phyloP scores from a whole-genome alignment of 2,888 invertebrate genomes.

The Drosophila histrio region DNA sequence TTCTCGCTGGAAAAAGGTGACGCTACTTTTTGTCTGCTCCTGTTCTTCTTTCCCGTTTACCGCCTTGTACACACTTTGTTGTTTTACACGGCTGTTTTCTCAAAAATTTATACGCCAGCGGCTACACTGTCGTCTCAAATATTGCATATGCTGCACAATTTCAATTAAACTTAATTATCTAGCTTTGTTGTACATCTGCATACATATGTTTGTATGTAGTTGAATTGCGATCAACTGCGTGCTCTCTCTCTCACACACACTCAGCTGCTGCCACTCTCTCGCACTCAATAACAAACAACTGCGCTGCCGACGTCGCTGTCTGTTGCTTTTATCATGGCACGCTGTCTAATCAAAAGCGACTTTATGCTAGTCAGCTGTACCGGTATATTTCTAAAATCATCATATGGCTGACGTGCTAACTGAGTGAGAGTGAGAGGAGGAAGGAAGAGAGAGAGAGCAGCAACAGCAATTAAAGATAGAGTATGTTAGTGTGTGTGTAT shows the following conservation, averaged over 20 bases:
- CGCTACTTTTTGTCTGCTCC: conserved; percentile 63
- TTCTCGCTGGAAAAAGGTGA: conserved; percentile 69
- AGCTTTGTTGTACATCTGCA: background rate
- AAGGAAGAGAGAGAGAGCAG: background rate
- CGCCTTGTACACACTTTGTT: conserved; percentile 15
- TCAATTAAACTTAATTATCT: conserved; percentile 4
- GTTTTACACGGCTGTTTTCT: conserved; percentile 69
- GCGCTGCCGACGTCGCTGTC: conserved; percentile 22
- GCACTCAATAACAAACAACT: conserved; percentile 10
- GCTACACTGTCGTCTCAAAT: conserved; percentile 49
- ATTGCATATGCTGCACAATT: conserved; percentile 15
- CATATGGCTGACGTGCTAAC: conserved; percentile 60
- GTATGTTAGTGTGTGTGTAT: conserved; percentile 4
- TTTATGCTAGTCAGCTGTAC: conserved; percentile 73
- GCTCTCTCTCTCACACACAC: conserved; percentile 2
- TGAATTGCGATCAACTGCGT: conserved; percentile 35
- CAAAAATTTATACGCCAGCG: conserved; percentile 22
- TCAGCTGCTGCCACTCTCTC: conserved; percentile 4
- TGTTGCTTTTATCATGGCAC: conserved; percentile 42
- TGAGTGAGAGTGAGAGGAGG: conserved; percentile 24
- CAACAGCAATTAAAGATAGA: conserved; percentile 16
- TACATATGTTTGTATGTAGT: background rate
- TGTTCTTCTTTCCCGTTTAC: conserved; percentile 3
- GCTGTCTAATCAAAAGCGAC: conserved; percentile 50
- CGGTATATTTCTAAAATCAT: conserved; percentile 73